Conservation (phyloP, 2,797 vertebrate species). For the Coilia nasus region DNA sequence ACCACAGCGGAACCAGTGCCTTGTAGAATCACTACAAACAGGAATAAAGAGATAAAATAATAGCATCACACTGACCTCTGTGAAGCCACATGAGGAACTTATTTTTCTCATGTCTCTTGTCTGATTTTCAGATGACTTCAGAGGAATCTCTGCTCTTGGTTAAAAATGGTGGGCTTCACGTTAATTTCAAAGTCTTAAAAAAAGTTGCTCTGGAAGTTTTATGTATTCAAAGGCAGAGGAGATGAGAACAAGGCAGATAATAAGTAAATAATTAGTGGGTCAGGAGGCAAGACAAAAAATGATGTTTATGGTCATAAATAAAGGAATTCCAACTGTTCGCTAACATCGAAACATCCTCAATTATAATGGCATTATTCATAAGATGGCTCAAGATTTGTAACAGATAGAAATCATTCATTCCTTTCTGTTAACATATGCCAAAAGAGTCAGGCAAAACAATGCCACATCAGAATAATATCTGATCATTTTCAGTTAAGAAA, state of each 20-base stretch:
- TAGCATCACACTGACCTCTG: neutral
- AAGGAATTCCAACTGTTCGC: neutral
- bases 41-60: constrained; percentile 16
- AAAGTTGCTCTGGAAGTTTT: constrained; percentile 3
- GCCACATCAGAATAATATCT: neutral
- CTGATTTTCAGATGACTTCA: constrained; percentile 15
- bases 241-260: neutral
- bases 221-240: neutral
- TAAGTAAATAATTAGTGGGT: neutral
- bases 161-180: constrained; percentile 1
- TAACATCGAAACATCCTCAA: neutral
- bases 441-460: neutral
- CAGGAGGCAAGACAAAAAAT: neutral
- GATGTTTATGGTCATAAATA: neutral
- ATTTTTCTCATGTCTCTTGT: constrained; percentile 19
- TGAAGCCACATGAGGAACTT: neutral
- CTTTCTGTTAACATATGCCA: neutral
- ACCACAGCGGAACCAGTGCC: neutral
- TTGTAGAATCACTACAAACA: constrained; percentile 24
- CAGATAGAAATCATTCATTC: too few species aligned
- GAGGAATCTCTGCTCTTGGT: neutral
- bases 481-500: neutral
- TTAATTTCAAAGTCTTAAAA: constrained; percentile 8
- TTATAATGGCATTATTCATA: neutral
- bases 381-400: too few species aligned